Conservation (phyloP, 1,140 invertebrate genomes). For the Acromyrmex charruanus region DNA sequence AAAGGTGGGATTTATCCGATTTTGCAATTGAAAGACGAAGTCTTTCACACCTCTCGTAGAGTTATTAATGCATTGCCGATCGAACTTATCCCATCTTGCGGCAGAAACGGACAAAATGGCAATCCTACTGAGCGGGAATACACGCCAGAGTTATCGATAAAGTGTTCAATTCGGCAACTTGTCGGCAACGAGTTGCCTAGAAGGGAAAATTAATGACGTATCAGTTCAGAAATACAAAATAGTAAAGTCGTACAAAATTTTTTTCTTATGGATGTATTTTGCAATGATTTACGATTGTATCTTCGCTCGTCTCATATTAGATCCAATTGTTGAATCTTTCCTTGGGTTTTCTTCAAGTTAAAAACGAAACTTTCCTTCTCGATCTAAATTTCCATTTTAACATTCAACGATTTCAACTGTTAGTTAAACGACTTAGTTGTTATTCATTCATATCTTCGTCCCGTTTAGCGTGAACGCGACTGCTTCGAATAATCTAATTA, state of each 20-base stretch:
- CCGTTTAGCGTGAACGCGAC: neutral
- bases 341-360: neutral
- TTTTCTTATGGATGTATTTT: neutral
- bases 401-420: neutral
- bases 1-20: neutral
- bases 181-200: constrained; percentile 4
- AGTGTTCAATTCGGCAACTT: constrained; percentile 27
- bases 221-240: neutral
- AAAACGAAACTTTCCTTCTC: neutral
- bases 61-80: constrained; percentile 22
- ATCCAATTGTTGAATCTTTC: neutral
- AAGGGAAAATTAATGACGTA: constrained; percentile 23
- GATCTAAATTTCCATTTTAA: neutral
- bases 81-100: constrained; percentile 23
- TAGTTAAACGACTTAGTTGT: neutral
- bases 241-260: neutral
- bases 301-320: neutral
- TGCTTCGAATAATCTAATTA: constrained; percentile 47
- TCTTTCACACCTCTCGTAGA: neutral
- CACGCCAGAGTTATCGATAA: neutral
- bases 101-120: constrained; percentile 29
- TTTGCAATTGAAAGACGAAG: neutral
- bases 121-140: constrained; percentile 13
- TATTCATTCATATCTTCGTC: constrained; percentile 1
- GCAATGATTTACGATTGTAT: neutral